Evolutionary conservation across 2,888 invertebrate genomes (phyloP).

Genomic region (Syritta pipiens): DNA sequence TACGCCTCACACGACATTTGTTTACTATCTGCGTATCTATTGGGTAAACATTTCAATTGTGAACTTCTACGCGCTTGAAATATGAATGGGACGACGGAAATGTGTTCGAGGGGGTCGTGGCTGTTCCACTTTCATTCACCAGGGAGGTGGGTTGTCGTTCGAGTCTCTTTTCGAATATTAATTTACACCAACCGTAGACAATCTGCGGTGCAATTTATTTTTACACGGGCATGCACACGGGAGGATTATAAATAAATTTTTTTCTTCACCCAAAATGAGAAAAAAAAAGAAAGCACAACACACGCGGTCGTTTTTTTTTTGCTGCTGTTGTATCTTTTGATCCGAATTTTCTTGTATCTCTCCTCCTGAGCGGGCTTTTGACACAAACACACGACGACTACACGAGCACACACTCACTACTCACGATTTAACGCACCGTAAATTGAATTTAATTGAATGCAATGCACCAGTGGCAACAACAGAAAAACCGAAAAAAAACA

Average conservation of each 20-base stretch:
- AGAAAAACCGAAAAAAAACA: not conserved
- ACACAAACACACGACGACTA: conserved; percentile 49
- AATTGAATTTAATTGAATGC: conserved; percentile 68
- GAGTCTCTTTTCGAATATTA: conserved; percentile 59
- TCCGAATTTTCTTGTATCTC: not conserved
- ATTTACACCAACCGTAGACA: conserved; percentile 25
- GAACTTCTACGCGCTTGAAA: conserved; percentile 38
- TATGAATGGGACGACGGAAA: conserved; percentile 28
- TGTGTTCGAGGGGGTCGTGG: no score
- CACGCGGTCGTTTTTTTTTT: conserved; percentile 15
- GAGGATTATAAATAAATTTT: conserved; percentile 63
- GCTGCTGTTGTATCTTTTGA: conserved; percentile 27
- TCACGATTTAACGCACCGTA: conserved; percentile 57
- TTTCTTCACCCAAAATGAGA: no score
- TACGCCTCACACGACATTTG: conserved; percentile 24
- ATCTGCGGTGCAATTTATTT: conserved; percentile 45
- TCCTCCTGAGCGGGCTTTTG: conserved; percentile 36
- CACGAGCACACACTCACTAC: conserved; percentile 15
- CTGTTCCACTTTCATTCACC: not conserved
- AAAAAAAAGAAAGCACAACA: conserved; percentile 28
- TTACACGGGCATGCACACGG: conserved; percentile 45
- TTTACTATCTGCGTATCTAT: conserved; percentile 47
- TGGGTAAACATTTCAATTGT: conserved; percentile 45
- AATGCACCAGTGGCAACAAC: conserved; percentile 45
- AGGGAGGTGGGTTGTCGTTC: not conserved